phyloP scores from a whole-genome alignment of 2,113 vertebrate genomes.

The Tupaia tana region DNA sequence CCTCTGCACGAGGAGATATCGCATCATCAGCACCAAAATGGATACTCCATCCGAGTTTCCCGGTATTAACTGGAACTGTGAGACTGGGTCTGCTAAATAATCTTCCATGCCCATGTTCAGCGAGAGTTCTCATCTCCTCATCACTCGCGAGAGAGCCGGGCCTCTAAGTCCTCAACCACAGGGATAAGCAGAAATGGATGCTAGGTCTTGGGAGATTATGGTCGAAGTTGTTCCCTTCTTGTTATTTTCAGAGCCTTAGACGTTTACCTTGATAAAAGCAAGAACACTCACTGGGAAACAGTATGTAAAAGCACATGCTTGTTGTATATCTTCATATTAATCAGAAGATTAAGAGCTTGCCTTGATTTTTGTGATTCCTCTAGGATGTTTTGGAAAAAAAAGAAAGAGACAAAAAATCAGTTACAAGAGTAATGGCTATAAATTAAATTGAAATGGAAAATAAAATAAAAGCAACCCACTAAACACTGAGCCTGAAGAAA shows the following conservation, averaged over 20 bases:
- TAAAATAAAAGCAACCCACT: background rate
- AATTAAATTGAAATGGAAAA: background rate
- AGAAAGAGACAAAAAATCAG: background rate
- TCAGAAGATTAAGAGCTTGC: background rate
- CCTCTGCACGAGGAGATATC: background rate
- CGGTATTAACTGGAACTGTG: rapidly evolving
- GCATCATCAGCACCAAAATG: rapidly evolving
- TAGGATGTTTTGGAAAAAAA: background rate
- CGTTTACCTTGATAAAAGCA: background rate
- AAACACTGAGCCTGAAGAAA: background rate
- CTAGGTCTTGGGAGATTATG: background rate
- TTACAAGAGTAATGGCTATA: background rate
- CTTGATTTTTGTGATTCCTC: background rate
- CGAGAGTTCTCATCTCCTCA: rapidly evolving
- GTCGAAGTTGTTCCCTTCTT: too few relatives aligned
- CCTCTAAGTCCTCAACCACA: background rate
- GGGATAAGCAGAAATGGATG: rapidly evolving
- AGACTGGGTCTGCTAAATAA: background rate
- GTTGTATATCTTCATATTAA: background rate
- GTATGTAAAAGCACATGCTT: background rate
- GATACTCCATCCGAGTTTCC: background rate
- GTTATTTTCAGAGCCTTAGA: background rate
- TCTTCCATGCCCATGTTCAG: rapidly evolving
- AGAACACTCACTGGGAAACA: background rate
- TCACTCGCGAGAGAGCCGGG: background rate